phyloP scores from a whole-genome alignment of 2,888 invertebrate genomes.

The Chalcis sispes region DNA sequence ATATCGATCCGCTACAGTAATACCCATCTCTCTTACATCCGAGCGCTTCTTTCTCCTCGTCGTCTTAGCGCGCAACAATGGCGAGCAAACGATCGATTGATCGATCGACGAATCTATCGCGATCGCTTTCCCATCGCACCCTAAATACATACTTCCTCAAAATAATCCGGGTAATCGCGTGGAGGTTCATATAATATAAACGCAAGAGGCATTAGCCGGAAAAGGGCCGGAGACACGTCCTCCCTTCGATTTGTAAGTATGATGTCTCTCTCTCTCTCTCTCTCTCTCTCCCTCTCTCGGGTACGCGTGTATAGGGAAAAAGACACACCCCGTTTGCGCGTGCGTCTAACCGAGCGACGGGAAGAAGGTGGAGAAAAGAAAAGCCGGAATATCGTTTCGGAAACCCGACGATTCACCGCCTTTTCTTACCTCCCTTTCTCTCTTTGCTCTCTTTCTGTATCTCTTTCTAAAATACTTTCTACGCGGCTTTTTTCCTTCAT shows the following conservation, averaged over 20 bases:
- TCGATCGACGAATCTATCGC: slow-evolving; percentile 37
- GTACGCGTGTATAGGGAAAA: slow-evolving; percentile 20
- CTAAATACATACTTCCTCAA: neutral
- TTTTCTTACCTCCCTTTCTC: neutral
- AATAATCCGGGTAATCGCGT: neutral
- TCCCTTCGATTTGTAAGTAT: too few species aligned
- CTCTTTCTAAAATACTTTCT: too few species aligned
- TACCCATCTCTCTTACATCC: slow-evolving; percentile 2
- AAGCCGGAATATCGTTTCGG: slow-evolving; percentile 19
- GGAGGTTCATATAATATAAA: neutral
- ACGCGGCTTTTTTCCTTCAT: too few species aligned
- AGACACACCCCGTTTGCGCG: slow-evolving; percentile 30
- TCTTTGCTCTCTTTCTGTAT: neutral
- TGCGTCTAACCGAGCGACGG: slow-evolving; percentile 28
- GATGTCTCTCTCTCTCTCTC: too few species aligned
- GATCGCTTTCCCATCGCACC: slow-evolving; percentile 42
- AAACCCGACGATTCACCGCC: slow-evolving; percentile 13
- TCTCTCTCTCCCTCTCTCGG: too few species aligned
- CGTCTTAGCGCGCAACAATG: neutral
- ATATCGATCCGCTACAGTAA: too few species aligned
- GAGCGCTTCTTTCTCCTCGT: neutral
- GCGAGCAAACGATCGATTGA: too few species aligned
- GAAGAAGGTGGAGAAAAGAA: slow-evolving; percentile 28
- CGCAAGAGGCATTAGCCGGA: slow-evolving; percentile 20
- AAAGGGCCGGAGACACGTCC: slow-evolving; percentile 9